These are phyloP conservation scores for Nephila pilipes DNA, from an alignment of 1,140 invertebrate species.

Conservation along the genomic window DNA sequence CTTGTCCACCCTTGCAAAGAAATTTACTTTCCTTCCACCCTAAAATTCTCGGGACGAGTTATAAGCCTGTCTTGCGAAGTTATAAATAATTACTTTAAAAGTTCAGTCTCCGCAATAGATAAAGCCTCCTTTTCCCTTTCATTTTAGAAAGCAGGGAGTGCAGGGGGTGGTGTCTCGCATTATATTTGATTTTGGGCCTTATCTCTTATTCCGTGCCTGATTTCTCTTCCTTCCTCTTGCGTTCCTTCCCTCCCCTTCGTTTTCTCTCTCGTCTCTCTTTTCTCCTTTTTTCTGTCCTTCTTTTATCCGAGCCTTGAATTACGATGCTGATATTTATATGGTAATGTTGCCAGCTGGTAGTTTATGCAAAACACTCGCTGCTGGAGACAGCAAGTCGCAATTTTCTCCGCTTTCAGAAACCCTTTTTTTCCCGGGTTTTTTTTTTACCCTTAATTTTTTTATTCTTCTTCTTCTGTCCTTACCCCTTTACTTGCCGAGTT, in stretches of 20 bases:
- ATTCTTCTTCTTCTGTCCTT: not conserved
- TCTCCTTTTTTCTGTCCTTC: not conserved
- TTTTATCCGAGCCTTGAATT: not conserved
- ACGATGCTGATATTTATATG: conserved; percentile 72
- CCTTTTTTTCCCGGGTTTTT: not conserved
- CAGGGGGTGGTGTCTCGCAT: not conserved
- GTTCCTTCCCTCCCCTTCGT: not conserved
- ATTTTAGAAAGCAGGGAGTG: not conserved
- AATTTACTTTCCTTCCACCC: conserved; percentile 19
- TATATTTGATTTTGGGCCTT: conserved; percentile 57
- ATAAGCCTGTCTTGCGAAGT: not conserved
- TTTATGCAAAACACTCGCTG: conserved; percentile 58
- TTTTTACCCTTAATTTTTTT: not conserved
- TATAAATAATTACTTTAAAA: conserved; percentile 66
- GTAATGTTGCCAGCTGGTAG: conserved; percentile 68
- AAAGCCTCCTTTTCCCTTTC: conserved; percentile 4
- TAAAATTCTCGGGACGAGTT: not conserved
- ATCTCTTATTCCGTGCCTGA: conserved; percentile 34
- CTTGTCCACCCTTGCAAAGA: not conserved
- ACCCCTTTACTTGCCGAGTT: not conserved
- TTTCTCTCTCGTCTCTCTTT: not conserved
- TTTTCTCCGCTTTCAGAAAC: not conserved
- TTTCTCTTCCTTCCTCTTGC: not conserved
- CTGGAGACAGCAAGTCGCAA: conserved; percentile 51
- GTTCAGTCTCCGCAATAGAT: conserved; percentile 35